Evolutionary conservation across 1,140 invertebrate genomes (phyloP), one percentile per base, ranked within the genome.

Genomic region (Aphidius gifuensis): DNA sequence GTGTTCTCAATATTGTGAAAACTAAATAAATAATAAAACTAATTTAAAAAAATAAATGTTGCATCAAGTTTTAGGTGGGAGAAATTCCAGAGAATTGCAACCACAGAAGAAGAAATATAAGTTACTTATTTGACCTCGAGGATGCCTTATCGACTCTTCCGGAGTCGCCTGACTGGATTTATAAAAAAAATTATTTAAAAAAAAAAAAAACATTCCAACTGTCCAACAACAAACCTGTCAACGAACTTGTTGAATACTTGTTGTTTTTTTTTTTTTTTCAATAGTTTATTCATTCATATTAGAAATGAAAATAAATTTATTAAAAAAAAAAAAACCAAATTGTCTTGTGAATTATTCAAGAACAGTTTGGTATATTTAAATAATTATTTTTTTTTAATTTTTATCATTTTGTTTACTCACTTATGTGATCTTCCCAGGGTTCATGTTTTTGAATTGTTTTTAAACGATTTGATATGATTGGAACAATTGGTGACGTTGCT

Each of bases 371-470:
- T 16, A 16, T 16, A 16, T 16, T 16, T 16, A 16, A 16, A 16
- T 16, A 16, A 16, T 16, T 16, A 16, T 16, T n/a, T 9, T 40
- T 43, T 11, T 60, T 53, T 42, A 47, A 57, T 46, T 9, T 38
- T 54, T 58, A 21, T 58, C 11, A 45, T 9, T 38, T 40, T 40
- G 11, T 9, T 40, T 68, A 76, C 74, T 76, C 66, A 76, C 74
- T 74, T 51, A 73, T 65, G 48, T 74, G 69, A 61, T 65, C 65
- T 62, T 76, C 74, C 73, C 73, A 76, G 43, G 58, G 62, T 47
- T 66, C 66, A 21, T 76, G 72, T 56, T 65, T 70, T 65, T 66
- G 65, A 58, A 73, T 73, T 21, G 73, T 76, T 32, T 68, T 70
- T 69, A 71, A 66, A 62, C 68, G 74, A 68, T 56, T 58, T 45